phyloP scores from a whole-genome alignment of 2,113 vertebrate genomes.

The Menura novaehollandiae region DNA sequence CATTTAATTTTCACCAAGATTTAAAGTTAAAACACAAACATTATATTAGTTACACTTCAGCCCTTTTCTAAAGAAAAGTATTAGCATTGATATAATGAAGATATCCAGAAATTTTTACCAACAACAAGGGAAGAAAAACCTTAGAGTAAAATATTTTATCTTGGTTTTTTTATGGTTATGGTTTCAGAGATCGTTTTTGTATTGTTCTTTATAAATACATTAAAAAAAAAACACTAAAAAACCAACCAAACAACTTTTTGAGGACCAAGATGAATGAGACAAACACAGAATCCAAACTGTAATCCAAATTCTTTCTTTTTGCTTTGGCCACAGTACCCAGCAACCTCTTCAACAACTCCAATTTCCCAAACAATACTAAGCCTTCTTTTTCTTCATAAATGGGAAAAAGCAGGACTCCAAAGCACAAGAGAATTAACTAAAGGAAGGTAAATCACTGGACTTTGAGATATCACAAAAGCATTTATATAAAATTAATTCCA shows the following conservation, averaged over 20 bases:
- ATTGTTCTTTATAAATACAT: not conserved
- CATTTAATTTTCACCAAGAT: not conserved
- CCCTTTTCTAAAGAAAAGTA: not conserved
- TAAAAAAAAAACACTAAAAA: not conserved
- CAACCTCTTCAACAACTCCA: not conserved
- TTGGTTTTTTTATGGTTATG: not conserved
- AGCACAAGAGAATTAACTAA: not conserved
- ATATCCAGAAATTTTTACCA: not conserved
- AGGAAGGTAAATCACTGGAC: not conserved
- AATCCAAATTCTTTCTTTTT: not conserved
- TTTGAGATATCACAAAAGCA: not conserved
- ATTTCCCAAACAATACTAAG: not conserved
- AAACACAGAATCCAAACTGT: not conserved
- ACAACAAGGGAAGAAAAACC: not conserved
- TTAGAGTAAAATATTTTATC: not conserved
- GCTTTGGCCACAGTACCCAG: not conserved
- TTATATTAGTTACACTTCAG: not conserved
- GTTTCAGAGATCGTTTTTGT: not conserved
- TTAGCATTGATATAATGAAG: not conserved
- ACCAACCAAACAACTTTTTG: not conserved
- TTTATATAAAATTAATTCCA: conserved; percentile 10
- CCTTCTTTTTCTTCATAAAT: not conserved
- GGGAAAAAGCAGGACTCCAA: not conserved
- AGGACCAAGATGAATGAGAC: not conserved
- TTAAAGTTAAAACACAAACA: not conserved